Evolutionary conservation across 1,140 invertebrate genomes (phyloP).

Genomic region (Theocolax elegans): DNA sequence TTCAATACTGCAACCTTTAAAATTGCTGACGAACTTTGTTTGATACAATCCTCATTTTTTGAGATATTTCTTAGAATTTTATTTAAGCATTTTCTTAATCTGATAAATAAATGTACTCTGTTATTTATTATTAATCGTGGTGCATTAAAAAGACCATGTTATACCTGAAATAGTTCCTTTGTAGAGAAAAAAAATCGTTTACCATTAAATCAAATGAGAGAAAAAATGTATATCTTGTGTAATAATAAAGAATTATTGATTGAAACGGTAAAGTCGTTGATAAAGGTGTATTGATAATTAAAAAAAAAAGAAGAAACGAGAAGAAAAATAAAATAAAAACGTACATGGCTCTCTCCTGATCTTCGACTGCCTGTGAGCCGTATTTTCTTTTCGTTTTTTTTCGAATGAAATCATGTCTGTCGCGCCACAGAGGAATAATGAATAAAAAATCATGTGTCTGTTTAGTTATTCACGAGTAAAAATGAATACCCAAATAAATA

Average conservation of each 20-base stretch:
- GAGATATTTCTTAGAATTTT: background rate
- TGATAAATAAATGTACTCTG: background rate
- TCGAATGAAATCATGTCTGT: constrained; percentile 34
- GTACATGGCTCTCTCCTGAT: constrained; percentile 59
- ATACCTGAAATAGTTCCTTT: constrained; percentile 18
- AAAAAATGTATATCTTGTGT: constrained; percentile 21
- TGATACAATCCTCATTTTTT: background rate
- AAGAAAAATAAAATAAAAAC: constrained; percentile 22
- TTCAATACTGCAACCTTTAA: background rate
- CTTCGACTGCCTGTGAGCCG: constrained; percentile 57
- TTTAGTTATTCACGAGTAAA: constrained; percentile 64
- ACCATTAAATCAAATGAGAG: constrained; percentile 28
- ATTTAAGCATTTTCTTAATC: background rate
- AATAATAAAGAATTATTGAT: constrained; percentile 6
- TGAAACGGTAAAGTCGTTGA: constrained; percentile 26
- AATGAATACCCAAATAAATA: constrained; percentile 65
- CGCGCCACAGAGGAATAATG: constrained; percentile 43
- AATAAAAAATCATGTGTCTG: constrained; percentile 61
- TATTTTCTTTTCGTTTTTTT: constrained; percentile 44
- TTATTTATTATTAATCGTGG: constrained; percentile 10
- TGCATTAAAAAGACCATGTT: constrained; percentile 7
- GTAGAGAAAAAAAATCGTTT: background rate
- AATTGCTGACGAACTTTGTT: background rate
- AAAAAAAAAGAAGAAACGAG: constrained; percentile 19
- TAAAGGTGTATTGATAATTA: constrained; percentile 25